Percentiles rank a stretch among this genome's conserved stretches.
phyloP scores from a whole-genome alignment of 2,888 invertebrate species.

The Heteropelma amictum region DNA sequence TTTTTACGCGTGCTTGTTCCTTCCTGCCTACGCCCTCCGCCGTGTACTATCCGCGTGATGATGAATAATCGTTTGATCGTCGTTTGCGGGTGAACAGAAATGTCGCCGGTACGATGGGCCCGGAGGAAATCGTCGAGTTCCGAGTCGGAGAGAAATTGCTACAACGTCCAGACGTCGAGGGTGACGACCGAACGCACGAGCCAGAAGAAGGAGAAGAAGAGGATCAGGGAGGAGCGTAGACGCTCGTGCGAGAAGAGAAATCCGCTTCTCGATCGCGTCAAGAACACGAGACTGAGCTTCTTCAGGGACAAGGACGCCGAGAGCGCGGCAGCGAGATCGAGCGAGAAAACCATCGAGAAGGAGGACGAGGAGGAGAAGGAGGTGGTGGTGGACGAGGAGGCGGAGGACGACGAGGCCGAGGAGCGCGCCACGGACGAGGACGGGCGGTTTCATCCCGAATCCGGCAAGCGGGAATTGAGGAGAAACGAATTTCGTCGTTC shows the following conservation, averaged over 20 bases:
- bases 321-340: slow-evolving; percentile 59
- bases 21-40: no score
- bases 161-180: slow-evolving; percentile 81
- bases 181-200: slow-evolving; percentile 78
- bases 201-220: slow-evolving; percentile 80
- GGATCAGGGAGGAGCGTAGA: slow-evolving; percentile 77
- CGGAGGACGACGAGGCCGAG: slow-evolving; percentile 59
- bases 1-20: no score
- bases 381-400: slow-evolving; percentile 62
- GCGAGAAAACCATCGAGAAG: no score
- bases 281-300: slow-evolving; percentile 85
- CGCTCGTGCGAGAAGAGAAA: slow-evolving; percentile 83
- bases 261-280: slow-evolving; percentile 85
- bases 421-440: slow-evolving; percentile 50
- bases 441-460: slow-evolving; percentile 67
- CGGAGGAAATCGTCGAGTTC: slow-evolving; percentile 82
- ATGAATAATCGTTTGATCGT: not conserved
- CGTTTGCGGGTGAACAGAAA: slow-evolving; percentile 79
- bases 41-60: no score
- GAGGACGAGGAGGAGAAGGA: slow-evolving; percentile 59
- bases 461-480: slow-evolving; percentile 61
- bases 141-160: slow-evolving; percentile 84
- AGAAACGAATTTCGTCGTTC: slow-evolving; percentile 70
- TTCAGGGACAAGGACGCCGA: slow-evolving; percentile 77
- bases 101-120: slow-evolving; percentile 83